These are phyloP conservation scores for Philaenus spumarius DNA, from an alignment of 1,140 invertebrate genomes.

Conservation along the genomic window DNA sequence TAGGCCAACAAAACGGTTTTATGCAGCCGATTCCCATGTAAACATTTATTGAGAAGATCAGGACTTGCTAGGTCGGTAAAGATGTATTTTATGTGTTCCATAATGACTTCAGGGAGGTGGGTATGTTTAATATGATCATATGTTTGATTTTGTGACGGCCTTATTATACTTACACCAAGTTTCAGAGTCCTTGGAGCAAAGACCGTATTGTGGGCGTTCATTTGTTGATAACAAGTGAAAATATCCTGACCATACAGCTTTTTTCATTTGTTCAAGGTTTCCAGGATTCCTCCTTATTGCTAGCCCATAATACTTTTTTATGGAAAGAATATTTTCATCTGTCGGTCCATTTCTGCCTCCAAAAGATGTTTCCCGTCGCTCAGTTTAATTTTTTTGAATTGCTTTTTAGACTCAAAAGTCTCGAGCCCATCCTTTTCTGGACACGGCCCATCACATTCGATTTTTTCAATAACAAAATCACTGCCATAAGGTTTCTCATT, in stretches of 20 bases:
- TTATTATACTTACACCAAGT: constrained; percentile 29
- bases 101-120: constrained; percentile 9
- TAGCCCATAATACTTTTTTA: too few species aligned
- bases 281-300: constrained; percentile 24
- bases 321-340: constrained; percentile 29
- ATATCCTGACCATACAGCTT: constrained; percentile 34
- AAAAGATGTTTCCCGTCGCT: constrained; percentile 24
- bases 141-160: background rate
- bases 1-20: too few species aligned
- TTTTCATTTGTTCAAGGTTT: constrained; percentile 31
- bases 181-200: constrained; percentile 28
- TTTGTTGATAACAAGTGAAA: constrained; percentile 35
- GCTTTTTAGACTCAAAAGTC: constrained; percentile 13
- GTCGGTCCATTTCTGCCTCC: constrained; percentile 29
- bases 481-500: constrained; percentile 25
- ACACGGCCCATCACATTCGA: constrained; percentile 22
- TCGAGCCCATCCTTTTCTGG: constrained; percentile 17
- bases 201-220: constrained; percentile 28
- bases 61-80: constrained; percentile 19
- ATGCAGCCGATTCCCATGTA: too few species aligned
- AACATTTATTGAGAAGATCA: too few species aligned
- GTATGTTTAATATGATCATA: constrained; percentile 13
- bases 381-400: constrained; percentile 13
- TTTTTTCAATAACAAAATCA: constrained; percentile 20
- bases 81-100: constrained; percentile 20